Evolutionary conservation across 2,888 invertebrate species (phyloP), one percentile per base, ranked within the genome.

Genomic region (Pristionchus fissidentatus): DNA sequence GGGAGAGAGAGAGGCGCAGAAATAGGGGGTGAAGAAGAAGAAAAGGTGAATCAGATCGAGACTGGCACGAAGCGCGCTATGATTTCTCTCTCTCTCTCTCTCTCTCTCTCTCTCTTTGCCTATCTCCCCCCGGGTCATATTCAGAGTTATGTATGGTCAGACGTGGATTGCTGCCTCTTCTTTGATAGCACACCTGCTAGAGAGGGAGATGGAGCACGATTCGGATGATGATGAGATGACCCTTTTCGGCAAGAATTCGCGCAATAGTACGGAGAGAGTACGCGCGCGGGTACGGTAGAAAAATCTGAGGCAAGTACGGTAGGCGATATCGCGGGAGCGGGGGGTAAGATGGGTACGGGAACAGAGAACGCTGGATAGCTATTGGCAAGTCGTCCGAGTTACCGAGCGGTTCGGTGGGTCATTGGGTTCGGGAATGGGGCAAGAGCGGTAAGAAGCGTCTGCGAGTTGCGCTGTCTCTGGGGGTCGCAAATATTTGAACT

Each of bases 71-170:
- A 73, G 43, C 49, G 49, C 13, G 49, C 43, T 46, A 46, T 73
- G 73, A 73, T 26, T 73, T 73, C 46, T 43, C 46, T 43, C 46
- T 41, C 19, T 62, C 10, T 62, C 60, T 60, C 62, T 62, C 62
- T 62, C 32, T 3, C 5, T 62, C 29, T 32, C 62, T 15, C 62
- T 3, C 26, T 3, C 32, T 62, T 29, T 62, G n/a, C 15, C 3
- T 26, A 3, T 32, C 1, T 43, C 73, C 46, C 26, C 43, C 29
- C 43, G 70, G 70, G 73, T 73, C 43, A 46, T 73, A 73, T 73
- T 73, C 46, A 46, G 43, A 22, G 73, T 73, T 73, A 43, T 46
- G 43, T 73, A 73, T 73, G 43, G 73, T 73, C 73, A 43, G 73
- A 73, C 43, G 35, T 1, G 13, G 70, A 26, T 35, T 70, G 70